Percentiles rank a stretch among this genome's conserved stretches.
Evolutionary conservation across 2,113 vertebrate genomes (phyloP).

Genomic region (Toxostoma redivivum): DNA sequence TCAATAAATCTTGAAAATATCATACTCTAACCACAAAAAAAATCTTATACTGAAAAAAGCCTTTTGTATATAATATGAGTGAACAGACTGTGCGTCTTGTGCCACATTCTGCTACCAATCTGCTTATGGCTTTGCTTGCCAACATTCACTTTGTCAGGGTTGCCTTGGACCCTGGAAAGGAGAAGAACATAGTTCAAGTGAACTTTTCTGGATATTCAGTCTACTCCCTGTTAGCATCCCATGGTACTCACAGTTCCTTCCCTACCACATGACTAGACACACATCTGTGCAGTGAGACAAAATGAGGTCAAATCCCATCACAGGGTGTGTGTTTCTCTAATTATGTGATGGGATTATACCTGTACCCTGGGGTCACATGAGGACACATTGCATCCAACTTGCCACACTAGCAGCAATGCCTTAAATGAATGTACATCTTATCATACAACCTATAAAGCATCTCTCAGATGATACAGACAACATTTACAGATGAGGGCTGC

Average conservation of each 20-base stretch:
- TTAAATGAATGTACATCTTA: not conserved
- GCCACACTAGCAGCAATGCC: not conserved
- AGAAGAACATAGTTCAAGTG: not conserved
- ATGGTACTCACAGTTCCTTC: not conserved
- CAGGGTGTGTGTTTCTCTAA: not conserved
- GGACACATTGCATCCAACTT: not conserved
- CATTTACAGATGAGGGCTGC: not conserved
- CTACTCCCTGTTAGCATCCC: not conserved
- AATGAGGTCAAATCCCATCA: not conserved
- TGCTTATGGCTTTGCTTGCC: not conserved
- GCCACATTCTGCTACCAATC: not conserved
- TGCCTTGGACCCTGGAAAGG: not conserved
- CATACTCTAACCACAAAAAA: not conserved
- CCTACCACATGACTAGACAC: not conserved
- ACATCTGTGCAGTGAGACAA: not conserved
- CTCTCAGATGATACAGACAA: not conserved
- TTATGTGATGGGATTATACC: not conserved
- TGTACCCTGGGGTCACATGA: not conserved
- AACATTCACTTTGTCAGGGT: not conserved
- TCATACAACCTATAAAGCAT: not conserved
- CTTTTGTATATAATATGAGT: not conserved
- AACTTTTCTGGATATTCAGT: not conserved
- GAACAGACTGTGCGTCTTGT: not conserved
- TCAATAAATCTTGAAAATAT: not conserved
- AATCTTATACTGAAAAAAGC: not conserved